These are phyloP conservation scores for Drosophila ezoana DNA, from an alignment of 2,888 invertebrate genomes.

Conservation along the genomic window DNA sequence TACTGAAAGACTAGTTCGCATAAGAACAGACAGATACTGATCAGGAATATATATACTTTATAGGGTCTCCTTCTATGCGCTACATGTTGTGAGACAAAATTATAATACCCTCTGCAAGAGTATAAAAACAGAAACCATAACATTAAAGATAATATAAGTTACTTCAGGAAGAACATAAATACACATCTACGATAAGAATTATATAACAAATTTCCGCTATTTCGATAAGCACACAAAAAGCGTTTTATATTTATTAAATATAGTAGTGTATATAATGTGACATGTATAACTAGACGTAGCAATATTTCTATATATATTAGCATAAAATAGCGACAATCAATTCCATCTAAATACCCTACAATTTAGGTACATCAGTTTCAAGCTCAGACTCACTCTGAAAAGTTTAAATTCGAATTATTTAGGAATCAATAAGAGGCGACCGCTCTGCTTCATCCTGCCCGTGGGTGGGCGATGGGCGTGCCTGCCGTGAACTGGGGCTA, in stretches of 20 bases:
- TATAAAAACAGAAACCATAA: not conserved
- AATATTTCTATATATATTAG: conserved; percentile 27
- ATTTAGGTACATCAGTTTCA: conserved; percentile 70
- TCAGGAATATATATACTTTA: too few relatives aligned
- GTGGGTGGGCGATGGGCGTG: conserved; percentile 1
- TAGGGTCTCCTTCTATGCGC: too few relatives aligned
- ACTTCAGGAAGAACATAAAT: not conserved
- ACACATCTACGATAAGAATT: not conserved
- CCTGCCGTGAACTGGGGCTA: conserved; percentile 80
- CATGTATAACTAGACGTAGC: conserved; percentile 31
- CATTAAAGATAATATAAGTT: not conserved
- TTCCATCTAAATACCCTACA: conserved; percentile 52
- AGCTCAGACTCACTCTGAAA: conserved; percentile 32
- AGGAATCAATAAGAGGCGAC: conserved; percentile 59
- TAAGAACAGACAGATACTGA: too few relatives aligned
- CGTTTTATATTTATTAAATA: conserved; percentile 29
- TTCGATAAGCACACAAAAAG: conserved; percentile 30
- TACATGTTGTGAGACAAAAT: too few relatives aligned
- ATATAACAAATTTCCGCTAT: not conserved
- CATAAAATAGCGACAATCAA: conserved; percentile 51
- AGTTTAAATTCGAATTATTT: conserved; percentile 34
- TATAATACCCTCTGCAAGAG: too few relatives aligned
- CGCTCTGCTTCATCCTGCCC: conserved; percentile 35
- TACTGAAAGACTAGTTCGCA: too few relatives aligned
- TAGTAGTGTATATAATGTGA: conserved; percentile 34